Evolutionary conservation across 2,888 invertebrate genomes (phyloP).

Genomic region (Chymomyza caudatula): DNA sequence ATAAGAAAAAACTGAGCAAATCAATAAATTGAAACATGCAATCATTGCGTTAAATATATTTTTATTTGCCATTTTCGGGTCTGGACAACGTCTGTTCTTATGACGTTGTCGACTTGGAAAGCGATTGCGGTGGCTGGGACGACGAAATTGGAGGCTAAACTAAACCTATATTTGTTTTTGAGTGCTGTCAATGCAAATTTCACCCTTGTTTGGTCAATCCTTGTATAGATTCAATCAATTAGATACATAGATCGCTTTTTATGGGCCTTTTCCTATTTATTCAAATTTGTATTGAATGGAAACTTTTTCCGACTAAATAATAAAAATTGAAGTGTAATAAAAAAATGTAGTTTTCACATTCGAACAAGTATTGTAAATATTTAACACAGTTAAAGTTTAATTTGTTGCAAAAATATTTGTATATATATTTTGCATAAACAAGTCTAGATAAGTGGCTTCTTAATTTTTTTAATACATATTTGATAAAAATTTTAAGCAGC

Average conservation of each 20-base stretch:
- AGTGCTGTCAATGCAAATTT: conserved; percentile 5
- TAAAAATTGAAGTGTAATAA: not conserved
- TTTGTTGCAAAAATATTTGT: conserved; percentile 63
- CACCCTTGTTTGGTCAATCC: conserved; percentile 34
- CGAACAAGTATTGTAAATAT: not conserved
- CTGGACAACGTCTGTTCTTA: not conserved
- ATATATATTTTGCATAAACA: conserved; percentile 52
- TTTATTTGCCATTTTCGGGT: not conserved
- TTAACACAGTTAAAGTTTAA: conserved; percentile 36
- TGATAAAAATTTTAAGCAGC: conserved; percentile 43
- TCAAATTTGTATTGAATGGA: conserved; percentile 47
- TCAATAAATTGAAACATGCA: conserved; percentile 61
- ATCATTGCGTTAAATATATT: conserved; percentile 19
- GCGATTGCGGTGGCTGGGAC: too few species aligned
- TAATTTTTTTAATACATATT: conserved; percentile 16
- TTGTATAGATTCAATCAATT: conserved; percentile 49
- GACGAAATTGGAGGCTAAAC: conserved; percentile 39
- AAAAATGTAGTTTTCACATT: conserved; percentile 4
- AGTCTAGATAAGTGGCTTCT: conserved; percentile 18
- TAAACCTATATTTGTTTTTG: conserved; percentile 41
- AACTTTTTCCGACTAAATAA: conserved; percentile 21
- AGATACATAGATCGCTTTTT: conserved; percentile 42
- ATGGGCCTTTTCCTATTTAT: conserved; percentile 48
- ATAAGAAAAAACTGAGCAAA: conserved; percentile 12
- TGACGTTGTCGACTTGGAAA: conserved; percentile 20